Evolutionary conservation across 2,113 vertebrate species (phyloP).

Genomic region (Gnathonemus echidnorhynchus): DNA sequence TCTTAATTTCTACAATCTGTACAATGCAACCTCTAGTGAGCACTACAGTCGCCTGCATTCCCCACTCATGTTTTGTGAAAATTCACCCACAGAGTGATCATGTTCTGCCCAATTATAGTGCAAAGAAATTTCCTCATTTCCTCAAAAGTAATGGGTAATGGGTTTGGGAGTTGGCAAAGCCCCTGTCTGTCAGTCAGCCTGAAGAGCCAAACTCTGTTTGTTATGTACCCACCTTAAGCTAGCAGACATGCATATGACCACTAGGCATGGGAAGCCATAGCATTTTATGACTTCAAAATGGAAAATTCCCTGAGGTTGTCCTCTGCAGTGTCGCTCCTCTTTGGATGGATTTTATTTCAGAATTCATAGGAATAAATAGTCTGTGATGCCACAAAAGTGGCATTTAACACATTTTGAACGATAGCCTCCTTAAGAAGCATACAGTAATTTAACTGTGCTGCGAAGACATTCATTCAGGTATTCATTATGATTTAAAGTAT

Average conservation of each 20-base stretch:
- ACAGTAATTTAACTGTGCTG: not conserved
- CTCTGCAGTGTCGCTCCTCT: not conserved
- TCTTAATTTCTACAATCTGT: not conserved
- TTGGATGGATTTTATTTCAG: not conserved
- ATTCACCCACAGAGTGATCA: not conserved
- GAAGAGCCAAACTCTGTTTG: not conserved
- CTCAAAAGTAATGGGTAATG: constrained; percentile 10
- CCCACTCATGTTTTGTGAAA: not conserved
- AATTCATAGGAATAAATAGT: not conserved
- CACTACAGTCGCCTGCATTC: not conserved
- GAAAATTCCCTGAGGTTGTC: not conserved
- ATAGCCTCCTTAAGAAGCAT: not conserved
- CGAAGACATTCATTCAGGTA: not conserved
- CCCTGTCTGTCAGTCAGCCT: not conserved
- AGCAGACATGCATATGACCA: not conserved
- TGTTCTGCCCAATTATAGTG: not conserved
- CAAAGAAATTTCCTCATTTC: not conserved
- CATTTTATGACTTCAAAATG: not conserved
- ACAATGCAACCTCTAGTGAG: not conserved
- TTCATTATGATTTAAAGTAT: not conserved
- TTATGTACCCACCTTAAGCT: not conserved
- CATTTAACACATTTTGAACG: not conserved
- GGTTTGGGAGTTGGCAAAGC: not conserved
- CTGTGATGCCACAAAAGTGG: not conserved
- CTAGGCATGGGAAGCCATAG: not conserved